A percentile compares a stretch with the other conserved stretches of the same genome.
These are phyloP conservation scores for Scaptomyza flava DNA, from an alignment of 2,888 invertebrate genomes.

Conservation along the genomic window DNA sequence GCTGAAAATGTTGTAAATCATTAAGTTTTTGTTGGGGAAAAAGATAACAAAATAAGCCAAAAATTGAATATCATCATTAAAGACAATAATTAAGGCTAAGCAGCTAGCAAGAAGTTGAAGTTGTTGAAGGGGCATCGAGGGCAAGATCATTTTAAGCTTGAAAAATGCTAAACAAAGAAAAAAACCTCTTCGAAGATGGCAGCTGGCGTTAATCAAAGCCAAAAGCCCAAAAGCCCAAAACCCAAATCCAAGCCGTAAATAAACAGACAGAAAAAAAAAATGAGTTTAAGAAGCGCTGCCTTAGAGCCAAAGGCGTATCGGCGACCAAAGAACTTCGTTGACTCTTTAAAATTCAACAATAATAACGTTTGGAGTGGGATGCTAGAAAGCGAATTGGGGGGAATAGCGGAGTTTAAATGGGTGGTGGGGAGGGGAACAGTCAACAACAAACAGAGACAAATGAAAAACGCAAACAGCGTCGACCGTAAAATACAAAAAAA, in stretches of 20 bases:
- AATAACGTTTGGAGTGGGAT: conserved; percentile 35
- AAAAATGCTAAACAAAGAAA: conserved; percentile 9
- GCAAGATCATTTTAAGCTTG: conserved; percentile 8
- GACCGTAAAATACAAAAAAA: conserved; percentile 11
- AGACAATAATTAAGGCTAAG: conserved; percentile 25
- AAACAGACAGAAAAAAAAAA: background rate
- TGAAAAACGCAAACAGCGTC: conserved; percentile 62
- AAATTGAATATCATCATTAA: conserved; percentile 29
- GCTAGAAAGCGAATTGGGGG: background rate
- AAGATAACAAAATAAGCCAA: background rate
- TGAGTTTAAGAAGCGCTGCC: conserved; percentile 12
- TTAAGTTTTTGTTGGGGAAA: background rate
- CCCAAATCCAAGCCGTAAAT: conserved; percentile 2
- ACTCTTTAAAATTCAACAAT: conserved; percentile 23
- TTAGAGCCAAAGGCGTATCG: conserved; percentile 50
- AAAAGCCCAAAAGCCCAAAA: conserved; percentile 14
- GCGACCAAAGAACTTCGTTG: conserved; percentile 41
- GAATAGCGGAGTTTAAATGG: too few species aligned
- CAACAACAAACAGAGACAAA: conserved; percentile 51
- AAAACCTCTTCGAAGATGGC: conserved; percentile 19
- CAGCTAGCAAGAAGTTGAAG: background rate
- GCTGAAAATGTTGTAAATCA: conserved; percentile 5
- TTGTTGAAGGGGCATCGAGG: background rate
- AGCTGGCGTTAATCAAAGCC: conserved; percentile 31
- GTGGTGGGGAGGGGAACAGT: background rate